Evolutionary conservation across 2,113 vertebrate genomes (phyloP).

Genomic region (Cottus gobio): DNA sequence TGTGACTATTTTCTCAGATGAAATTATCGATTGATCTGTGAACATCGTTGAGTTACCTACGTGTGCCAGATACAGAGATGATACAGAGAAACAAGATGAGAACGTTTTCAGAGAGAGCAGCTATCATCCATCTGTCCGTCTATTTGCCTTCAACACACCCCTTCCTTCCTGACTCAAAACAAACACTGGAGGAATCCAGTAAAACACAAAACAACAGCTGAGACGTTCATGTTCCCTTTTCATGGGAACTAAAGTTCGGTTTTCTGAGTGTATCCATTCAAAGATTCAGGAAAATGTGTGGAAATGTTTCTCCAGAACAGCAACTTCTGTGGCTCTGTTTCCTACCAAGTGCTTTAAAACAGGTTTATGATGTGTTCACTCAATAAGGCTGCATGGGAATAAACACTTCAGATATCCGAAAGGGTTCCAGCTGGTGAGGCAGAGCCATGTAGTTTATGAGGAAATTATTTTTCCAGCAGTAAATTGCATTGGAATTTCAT

Average conservation of each 20-base stretch:
- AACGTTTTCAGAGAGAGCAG: constrained; percentile 50
- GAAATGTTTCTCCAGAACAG: not conserved
- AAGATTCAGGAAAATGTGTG: not conserved
- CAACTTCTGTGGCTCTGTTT: not conserved
- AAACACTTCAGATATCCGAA: not conserved
- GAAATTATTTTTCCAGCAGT: not conserved
- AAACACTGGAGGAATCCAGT: constrained; percentile 33
- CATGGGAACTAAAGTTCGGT: too few species aligned
- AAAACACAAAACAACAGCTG: not conserved
- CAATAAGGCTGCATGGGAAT: not conserved
- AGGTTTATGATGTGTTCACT: constrained; percentile 8
- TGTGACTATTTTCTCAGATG: not conserved
- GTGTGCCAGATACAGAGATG: not conserved
- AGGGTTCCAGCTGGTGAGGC: not conserved
- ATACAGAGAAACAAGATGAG: not conserved
- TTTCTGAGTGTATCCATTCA: not conserved
- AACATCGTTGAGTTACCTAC: not conserved
- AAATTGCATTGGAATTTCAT: not conserved
- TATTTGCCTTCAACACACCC: constrained; percentile 16
- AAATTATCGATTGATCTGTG: not conserved
- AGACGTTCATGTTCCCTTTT: not conserved
- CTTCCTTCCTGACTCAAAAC: constrained; percentile 27
- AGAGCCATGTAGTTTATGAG: not conserved
- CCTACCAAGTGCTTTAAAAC: not conserved
- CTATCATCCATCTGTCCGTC: constrained; percentile 47